These are phyloP conservation scores for Distichodus sexfasciatus DNA, from an alignment of 2,797 vertebrate species.

Conservation along the genomic window DNA sequence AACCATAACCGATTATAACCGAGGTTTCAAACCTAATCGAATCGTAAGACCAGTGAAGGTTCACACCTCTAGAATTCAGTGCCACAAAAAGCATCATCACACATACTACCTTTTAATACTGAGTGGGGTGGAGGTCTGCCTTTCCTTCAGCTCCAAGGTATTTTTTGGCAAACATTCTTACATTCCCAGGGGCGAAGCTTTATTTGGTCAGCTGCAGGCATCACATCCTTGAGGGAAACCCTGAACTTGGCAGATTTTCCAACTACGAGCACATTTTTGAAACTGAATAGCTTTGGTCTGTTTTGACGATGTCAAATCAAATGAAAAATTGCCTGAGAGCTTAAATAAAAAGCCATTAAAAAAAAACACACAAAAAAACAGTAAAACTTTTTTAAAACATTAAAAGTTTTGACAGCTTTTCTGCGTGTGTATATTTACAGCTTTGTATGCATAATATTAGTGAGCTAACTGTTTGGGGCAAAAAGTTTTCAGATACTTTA, in stretches of 20 bases:
- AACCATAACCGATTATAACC: too few relatives aligned
- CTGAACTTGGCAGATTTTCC: conserved; percentile 25
- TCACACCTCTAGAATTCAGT: not conserved
- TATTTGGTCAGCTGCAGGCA: conserved; percentile 65
- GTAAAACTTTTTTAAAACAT: too few relatives aligned
- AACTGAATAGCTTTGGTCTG: conserved; percentile 38
- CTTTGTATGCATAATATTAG: too few relatives aligned
- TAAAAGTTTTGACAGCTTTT: too few relatives aligned
- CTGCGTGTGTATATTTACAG: too few relatives aligned
- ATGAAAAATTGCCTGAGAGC: conserved; percentile 24
- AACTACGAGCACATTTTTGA: conserved; percentile 13
- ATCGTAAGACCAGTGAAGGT: not conserved
- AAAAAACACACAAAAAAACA: too few relatives aligned
- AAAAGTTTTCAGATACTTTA: too few relatives aligned
- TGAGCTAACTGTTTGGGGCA: too few relatives aligned
- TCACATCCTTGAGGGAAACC: conserved; percentile 47
- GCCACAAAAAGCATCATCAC: not conserved
- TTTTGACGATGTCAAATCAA: conserved; percentile 11
- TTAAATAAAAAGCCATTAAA: not conserved
- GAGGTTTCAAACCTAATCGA: not conserved
- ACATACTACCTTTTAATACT: conserved; percentile 12
- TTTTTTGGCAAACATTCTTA: conserved; percentile 55
- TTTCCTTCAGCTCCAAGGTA: conserved; percentile 46
- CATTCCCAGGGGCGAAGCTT: conserved; percentile 39
- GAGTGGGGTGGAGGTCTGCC: conserved; percentile 8